These are phyloP conservation scores for Cuniculus paca DNA, from an alignment of 2,797 vertebrate species.

Conservation along the genomic window DNA sequence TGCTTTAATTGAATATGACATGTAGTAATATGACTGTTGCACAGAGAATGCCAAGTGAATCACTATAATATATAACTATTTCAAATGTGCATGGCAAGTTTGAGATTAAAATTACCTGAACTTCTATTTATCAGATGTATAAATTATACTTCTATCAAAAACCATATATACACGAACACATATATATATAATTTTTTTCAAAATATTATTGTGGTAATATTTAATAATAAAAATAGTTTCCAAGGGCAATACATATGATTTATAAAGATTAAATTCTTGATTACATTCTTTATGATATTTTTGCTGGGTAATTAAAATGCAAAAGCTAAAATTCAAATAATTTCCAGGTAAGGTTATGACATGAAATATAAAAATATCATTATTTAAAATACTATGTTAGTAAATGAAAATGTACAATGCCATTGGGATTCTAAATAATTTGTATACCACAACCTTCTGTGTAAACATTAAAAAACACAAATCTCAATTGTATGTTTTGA, in stretches of 20 bases:
- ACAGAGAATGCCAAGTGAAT: background rate
- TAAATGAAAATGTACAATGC: background rate
- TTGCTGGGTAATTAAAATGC: background rate
- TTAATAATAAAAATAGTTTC: background rate
- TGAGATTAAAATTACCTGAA: background rate
- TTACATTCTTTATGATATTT: background rate
- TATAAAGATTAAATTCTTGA: background rate
- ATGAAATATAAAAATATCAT: background rate
- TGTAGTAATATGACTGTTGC: background rate
- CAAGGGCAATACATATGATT: background rate
- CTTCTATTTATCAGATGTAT: background rate
- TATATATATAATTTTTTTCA: background rate
- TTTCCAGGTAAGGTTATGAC: background rate
- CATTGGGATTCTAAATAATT: background rate
- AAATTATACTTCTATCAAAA: background rate
- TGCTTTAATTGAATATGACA: conserved; percentile 17
- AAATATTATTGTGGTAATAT: background rate
- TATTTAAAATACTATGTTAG: background rate
- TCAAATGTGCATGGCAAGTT: background rate
- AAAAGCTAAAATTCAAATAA: conserved; percentile 16
- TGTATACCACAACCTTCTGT: background rate
- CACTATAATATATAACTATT: background rate
- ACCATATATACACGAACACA: background rate
- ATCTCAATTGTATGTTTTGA: background rate
- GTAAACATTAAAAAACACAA: background rate